These are phyloP conservation scores for Amphiduros pacificus DNA, from an alignment of 2,888 invertebrate genomes.

Conservation along the genomic window DNA sequence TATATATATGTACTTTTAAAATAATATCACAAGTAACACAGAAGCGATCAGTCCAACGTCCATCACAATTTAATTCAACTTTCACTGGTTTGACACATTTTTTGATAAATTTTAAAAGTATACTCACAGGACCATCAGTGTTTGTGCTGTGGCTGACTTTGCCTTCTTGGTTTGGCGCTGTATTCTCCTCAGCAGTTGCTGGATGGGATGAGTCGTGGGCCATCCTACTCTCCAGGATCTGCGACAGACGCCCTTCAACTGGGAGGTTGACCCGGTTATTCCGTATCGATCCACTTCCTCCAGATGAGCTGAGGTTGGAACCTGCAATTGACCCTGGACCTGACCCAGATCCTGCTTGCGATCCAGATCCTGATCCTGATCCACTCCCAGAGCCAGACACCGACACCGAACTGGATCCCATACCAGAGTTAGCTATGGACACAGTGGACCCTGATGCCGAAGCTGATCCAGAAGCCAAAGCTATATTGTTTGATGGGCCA, in stretches of 20 bases:
- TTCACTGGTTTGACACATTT: no score
- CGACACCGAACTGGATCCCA: not conserved
- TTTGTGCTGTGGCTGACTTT: slow-evolving; percentile 29
- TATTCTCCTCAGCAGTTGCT: not conserved
- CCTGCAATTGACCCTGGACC: not conserved
- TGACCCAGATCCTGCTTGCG: not conserved
- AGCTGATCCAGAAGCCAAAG: not conserved
- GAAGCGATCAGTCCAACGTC: no score
- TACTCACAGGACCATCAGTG: slow-evolving; percentile 35
- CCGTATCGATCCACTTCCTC: not conserved
- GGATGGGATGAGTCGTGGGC: slow-evolving; percentile 5
- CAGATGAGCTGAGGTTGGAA: not conserved
- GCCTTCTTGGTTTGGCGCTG: not conserved
- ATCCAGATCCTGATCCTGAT: not conserved
- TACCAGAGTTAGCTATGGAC: not conserved
- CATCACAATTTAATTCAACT: no score
- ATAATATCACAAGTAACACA: no score
- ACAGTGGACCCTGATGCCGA: not conserved
- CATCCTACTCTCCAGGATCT: slow-evolving; percentile 20
- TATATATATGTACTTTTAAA: no score
- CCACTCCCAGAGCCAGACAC: not conserved
- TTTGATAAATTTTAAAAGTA: no score
- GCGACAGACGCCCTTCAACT: slow-evolving; percentile 25
- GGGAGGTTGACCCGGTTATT: slow-evolving; percentile 21
- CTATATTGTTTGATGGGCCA: no score